Evolutionary conservation across 2,888 invertebrate genomes (phyloP), one percentile per base, ranked within the genome.

Genomic region (Hermodice carunculata): DNA sequence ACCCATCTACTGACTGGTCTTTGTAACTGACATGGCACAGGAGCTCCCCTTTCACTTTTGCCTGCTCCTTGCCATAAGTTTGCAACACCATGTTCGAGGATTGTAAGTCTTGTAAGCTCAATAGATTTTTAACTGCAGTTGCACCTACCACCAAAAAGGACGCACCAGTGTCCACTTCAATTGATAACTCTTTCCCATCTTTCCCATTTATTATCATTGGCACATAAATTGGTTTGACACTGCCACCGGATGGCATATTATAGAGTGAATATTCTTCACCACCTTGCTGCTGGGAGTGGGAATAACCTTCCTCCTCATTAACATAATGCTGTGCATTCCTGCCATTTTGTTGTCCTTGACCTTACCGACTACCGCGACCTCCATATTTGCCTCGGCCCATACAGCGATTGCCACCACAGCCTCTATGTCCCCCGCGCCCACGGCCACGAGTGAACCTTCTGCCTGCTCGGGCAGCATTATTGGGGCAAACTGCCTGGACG

Each of bases 141-240:
- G 17, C n/a, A 24, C 32, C n/a, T n/a, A 52, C 19, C 14, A 52
- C 34, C 3, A 19, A 52, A 3, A 52, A 31, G 34, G 3, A 5
- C 3, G 52, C 32, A 14, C 31, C 52, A 31, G 52, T 52, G 31
- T 52, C 52, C n/a, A 52, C 52, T 3, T 32, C 19, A 32, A 52
- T 32, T 3, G 19, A 4, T 4, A 32, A n/a, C 3, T 3, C 4
- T 32, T 52, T 52, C 17, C 24, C n/a, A n/a, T n/a, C n/a, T n/a
- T n/a, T n/a, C n/a, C n/a, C n/a, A n/a, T n/a, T n/a, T n/a, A n/a
- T n/a, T n/a, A n/a, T n/a, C n/a, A n/a, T n/a, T n/a, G n/a, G n/a
- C n/a, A n/a, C n/a, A n/a, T n/a, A n/a, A n/a, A n/a, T n/a, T n/a
- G n/a, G n/a, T n/a, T n/a, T n/a, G n/a, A n/a, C n/a, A n/a, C n/a